These are phyloP conservation scores for Pantherophis alleghaniensis DNA, from an alignment of 2,797 vertebrate species.

Conservation along the genomic window DNA sequence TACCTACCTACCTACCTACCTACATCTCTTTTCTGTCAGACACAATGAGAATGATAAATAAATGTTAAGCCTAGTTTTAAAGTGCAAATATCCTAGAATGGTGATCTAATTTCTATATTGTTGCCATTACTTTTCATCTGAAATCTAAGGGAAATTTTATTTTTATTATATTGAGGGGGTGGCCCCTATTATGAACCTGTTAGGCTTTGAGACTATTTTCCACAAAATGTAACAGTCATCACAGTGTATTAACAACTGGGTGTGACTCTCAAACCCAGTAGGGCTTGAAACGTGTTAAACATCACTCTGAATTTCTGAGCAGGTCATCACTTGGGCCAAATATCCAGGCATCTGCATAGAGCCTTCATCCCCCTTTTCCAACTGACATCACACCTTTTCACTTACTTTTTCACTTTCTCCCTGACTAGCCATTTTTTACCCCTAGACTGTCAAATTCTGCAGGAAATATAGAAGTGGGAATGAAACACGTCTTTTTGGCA, in stretches of 20 bases:
- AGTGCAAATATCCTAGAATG: background rate
- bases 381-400: background rate
- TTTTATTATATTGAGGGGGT: background rate
- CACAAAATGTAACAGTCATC: background rate
- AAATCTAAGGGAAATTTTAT: background rate
- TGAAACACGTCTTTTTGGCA: background rate
- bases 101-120: background rate
- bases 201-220: background rate
- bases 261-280: background rate
- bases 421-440: background rate
- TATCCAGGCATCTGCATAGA: background rate
- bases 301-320: background rate
- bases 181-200: background rate
- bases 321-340: background rate
- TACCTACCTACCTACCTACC: too few relatives aligned
- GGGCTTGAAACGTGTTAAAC: background rate
- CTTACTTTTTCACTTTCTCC: background rate
- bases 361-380: background rate
- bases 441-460: background rate
- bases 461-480: slow-evolving; percentile 5
- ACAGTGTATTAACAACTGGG: background rate
- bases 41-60: background rate
- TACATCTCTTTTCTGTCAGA: background rate
- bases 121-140: background rate
- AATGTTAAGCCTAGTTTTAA: background rate